phyloP scores from a whole-genome alignment of 2,888 invertebrate species.

The Troilus luridus region DNA sequence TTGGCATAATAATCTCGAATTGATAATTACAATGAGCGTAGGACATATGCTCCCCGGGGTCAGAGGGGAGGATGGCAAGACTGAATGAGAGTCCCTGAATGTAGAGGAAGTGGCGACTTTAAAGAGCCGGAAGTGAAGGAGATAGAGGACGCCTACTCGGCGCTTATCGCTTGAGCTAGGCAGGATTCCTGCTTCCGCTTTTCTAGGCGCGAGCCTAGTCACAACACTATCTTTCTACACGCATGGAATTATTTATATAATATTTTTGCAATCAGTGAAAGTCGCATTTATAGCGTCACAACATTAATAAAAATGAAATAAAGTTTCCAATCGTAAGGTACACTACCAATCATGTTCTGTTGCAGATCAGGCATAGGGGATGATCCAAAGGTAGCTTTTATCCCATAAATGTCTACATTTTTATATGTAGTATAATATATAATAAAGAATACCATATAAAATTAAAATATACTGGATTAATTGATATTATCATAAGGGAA shows the following conservation, averaged over 20 bases:
- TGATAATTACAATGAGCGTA: not conserved
- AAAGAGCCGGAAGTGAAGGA: constrained; percentile 60
- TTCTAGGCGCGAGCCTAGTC: not conserved
- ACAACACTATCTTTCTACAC: not conserved
- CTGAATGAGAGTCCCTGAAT: constrained; percentile 58
- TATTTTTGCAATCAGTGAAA: not conserved
- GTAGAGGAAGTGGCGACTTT: constrained; percentile 61
- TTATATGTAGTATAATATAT: too few relatives aligned
- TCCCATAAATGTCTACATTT: too few relatives aligned
- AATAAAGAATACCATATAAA: too few relatives aligned
- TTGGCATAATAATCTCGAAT: not conserved
- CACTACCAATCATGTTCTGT: too few relatives aligned
- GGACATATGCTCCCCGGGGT: not conserved
- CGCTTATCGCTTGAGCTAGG: constrained; percentile 30
- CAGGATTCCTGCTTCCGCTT: constrained; percentile 37
- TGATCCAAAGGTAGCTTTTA: too few relatives aligned
- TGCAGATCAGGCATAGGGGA: too few relatives aligned
- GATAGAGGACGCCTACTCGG: constrained; percentile 52
- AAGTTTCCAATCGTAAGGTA: too few relatives aligned
- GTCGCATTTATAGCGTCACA: not conserved
- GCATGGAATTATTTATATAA: not conserved
- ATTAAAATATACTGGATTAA: too few relatives aligned
- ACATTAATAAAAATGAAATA: too few relatives aligned
- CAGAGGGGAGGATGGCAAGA: not conserved
- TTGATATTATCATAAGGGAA: too few relatives aligned